Evolutionary conservation across 2,888 invertebrate species (phyloP), one percentile per base, ranked within the genome.

Genomic region (Teleiodes luculella): DNA sequence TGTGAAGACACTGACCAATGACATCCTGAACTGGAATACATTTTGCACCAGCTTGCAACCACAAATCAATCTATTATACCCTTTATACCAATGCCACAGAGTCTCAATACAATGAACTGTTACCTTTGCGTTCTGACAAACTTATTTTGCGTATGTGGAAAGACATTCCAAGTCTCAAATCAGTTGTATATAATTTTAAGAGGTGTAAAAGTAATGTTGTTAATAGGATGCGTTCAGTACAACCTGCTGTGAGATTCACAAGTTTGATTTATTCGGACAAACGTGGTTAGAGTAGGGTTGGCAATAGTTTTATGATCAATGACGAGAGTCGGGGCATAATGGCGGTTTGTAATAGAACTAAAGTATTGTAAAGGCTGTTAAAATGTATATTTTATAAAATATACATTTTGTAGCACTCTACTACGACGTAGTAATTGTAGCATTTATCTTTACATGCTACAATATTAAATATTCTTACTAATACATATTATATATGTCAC

Each of bases 1-100:
- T 68, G 61, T 66, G 75, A 78, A 78, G 83, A 83, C 83, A 83
- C 82, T 83, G 83, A 83, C 74, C 78, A 82, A 83, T 83, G 80
- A 80, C 83, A 82, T 83, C 81, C 81, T 82, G 64, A 43, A 63
- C 65, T 72, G 68, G 70, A 66, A 69, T 76, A 77, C 76, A 80
- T 77, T 80, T 76, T 20, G 39, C 14, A 35, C 55, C 47, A 39
- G 16, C 36, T 47, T 30, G 5, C 13, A 1, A 18, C 39, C 46
- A 5, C 50, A 51, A 60, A 60, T 51, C 54, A 51, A 43, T 43
- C 20, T 6, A 43, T 28, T 43, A 28, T 43, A 2, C 28, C 31
- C 57, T 35, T 55, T 63, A 66, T 43, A 16, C 20, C 0, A 51
- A 13, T 10, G 0, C 0, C 18, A 60, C 59, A 68, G 57, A 53